A percentile compares a stretch with the other conserved stretches of the same genome.
phyloP scores from a whole-genome alignment of 2,888 invertebrate species.

The Chrysolina americana region DNA sequence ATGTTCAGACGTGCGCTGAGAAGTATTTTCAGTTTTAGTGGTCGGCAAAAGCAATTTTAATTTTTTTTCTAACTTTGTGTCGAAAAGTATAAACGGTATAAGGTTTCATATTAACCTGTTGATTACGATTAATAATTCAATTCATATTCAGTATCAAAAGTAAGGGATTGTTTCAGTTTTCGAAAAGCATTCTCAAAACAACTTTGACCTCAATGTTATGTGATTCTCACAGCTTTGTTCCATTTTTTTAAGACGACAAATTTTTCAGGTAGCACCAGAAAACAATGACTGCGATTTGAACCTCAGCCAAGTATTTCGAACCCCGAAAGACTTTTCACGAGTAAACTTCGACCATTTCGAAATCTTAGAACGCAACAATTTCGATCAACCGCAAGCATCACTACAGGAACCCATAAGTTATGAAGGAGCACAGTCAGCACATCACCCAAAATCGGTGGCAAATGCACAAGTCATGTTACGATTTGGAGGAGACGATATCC shows the following conservation, averaged over 20 bases:
- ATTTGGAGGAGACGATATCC: slow-evolving; percentile 56
- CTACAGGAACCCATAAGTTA: slow-evolving; percentile 4
- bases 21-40: no score
- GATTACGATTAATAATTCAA: no score
- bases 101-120: no score
- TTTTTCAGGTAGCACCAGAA: slow-evolving; percentile 36
- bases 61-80: no score
- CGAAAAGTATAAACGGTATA: no score
- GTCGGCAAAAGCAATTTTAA: no score
- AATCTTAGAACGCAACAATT: slow-evolving; percentile 60
- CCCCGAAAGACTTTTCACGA: slow-evolving; percentile 57
- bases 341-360: slow-evolving; percentile 61
- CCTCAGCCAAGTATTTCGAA: slow-evolving; percentile 57
- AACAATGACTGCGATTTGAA: slow-evolving; percentile 44
- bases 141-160: no score
- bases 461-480: slow-evolving; percentile 60
- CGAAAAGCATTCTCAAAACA: no score
- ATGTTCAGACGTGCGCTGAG: no score
- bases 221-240: no score
- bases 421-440: slow-evolving; percentile 21
- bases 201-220: no score
- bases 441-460: slow-evolving; percentile 52
- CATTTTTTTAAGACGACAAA: neutral
- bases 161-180: no score
- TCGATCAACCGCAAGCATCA: slow-evolving; percentile 40